These are phyloP conservation scores for Rhadina sibilatrix DNA, from an alignment of 2,113 vertebrate genomes.

Conservation along the genomic window DNA sequence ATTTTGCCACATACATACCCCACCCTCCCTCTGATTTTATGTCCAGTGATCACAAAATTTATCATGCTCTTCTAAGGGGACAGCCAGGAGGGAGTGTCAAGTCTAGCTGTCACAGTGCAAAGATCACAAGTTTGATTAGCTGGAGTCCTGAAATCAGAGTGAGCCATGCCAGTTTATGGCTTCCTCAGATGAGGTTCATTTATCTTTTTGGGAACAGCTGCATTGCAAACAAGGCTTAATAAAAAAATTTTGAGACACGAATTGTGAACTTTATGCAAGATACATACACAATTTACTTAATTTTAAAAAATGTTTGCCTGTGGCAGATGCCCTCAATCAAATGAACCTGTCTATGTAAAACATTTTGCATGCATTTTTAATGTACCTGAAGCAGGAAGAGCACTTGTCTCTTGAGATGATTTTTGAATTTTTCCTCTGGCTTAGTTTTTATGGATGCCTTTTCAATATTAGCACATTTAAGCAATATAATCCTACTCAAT, in stretches of 20 bases:
- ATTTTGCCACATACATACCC: background rate
- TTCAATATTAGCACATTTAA: background rate
- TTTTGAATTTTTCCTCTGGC: background rate
- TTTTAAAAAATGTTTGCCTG: background rate
- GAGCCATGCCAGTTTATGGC: background rate
- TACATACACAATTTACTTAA: background rate
- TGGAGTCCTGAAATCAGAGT: background rate
- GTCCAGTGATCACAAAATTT: background rate
- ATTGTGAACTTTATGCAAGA: background rate
- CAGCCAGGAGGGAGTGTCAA: background rate
- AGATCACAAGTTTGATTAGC: background rate
- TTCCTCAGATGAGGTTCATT: background rate
- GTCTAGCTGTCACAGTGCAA: background rate
- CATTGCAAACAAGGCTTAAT: background rate
- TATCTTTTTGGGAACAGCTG: background rate
- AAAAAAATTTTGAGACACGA: background rate
- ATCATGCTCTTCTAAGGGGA: background rate
- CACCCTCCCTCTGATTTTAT: rapidly evolving
- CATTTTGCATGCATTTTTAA: background rate
- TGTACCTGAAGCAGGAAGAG: background rate
- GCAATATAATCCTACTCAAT: background rate
- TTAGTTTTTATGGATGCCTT: background rate
- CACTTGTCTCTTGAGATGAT: background rate
- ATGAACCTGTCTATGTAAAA: background rate
- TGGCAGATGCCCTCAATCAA: background rate